phyloP scores from a whole-genome alignment of 2,797 vertebrate species.

The Erpetoichthys calabaricus region DNA sequence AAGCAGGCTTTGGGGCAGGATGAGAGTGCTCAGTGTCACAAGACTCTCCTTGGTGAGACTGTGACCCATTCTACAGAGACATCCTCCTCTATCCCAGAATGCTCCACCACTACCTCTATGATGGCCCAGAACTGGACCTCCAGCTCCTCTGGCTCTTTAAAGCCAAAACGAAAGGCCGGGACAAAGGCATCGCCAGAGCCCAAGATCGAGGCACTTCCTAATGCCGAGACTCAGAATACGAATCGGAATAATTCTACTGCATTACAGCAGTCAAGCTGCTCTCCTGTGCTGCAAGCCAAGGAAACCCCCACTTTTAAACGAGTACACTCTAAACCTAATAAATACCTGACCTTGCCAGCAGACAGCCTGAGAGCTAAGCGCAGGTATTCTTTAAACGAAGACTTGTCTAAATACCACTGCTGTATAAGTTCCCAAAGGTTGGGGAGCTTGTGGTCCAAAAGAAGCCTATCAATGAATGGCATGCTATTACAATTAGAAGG shows the following conservation, averaged over 20 bases:
- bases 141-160: conserved; percentile 54
- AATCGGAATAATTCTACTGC: conserved; percentile 93
- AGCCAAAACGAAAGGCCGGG: conserved; percentile 73
- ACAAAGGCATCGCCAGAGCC: conserved; percentile 31
- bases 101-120: conserved; percentile 64
- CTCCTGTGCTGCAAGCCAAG: conserved; percentile 35
- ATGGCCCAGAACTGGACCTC: conserved; percentile 72
- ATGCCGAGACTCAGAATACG: conserved; percentile 74
- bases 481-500: conserved; percentile 60
- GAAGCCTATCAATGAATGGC: conserved; percentile 82
- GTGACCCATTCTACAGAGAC: conserved; percentile 52
- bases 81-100: conserved; percentile 53
- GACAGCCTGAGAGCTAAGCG: conserved; percentile 57
- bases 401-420: conserved; percentile 48
- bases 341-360: conserved; percentile 79
- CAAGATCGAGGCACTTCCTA: conserved; percentile 48
- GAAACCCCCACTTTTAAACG: conserved; percentile 66
- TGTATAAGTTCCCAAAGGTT: conserved; percentile 42
- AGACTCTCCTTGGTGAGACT: conserved; percentile 45
- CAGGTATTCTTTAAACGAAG: conserved; percentile 72
- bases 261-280: conserved; percentile 50
- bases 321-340: conserved; percentile 67
- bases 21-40: conserved; percentile 60
- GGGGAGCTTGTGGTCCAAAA: conserved; percentile 53
- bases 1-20: conserved; percentile 72